Percentiles rank a stretch among this genome's conserved stretches.
phyloP scores from a whole-genome alignment of 1,140 invertebrate species.

The Drosophila tristis region DNA sequence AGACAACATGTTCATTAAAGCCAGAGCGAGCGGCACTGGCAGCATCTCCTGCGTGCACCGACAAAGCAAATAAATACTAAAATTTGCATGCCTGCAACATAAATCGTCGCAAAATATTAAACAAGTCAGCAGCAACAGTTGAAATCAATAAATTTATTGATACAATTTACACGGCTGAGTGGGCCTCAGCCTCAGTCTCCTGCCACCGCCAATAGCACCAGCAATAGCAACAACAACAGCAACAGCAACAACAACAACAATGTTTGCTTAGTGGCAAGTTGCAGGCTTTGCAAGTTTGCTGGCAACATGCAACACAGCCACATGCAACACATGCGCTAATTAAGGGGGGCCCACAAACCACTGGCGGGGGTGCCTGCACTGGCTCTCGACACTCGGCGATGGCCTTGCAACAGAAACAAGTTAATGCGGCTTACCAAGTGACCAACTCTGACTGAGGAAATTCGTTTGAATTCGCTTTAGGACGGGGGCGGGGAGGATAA shows the following conservation, averaged over 20 bases:
- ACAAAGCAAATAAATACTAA: slow-evolving; percentile 70
- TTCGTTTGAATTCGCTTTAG: slow-evolving; percentile 9
- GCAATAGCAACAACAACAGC: slow-evolving; percentile 18
- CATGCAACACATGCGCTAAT: slow-evolving; percentile 67
- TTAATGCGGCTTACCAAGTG: slow-evolving; percentile 49
- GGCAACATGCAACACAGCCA: slow-evolving; percentile 51
- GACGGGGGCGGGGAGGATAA: not conserved
- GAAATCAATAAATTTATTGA: slow-evolving; percentile 83
- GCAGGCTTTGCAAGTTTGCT: slow-evolving; percentile 18
- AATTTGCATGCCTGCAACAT: slow-evolving; percentile 79
- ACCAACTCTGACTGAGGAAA: slow-evolving; percentile 48
- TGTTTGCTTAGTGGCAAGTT: slow-evolving; percentile 9
- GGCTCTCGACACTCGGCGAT: slow-evolving; percentile 34
- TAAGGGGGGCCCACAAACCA: slow-evolving; percentile 44
- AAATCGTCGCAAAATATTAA: slow-evolving; percentile 82
- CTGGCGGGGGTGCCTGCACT: slow-evolving; percentile 35
- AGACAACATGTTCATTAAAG: slow-evolving; percentile 76
- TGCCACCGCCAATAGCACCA: slow-evolving; percentile 13
- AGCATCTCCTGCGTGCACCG: slow-evolving; percentile 29
- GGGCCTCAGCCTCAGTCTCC: slow-evolving; percentile 12
- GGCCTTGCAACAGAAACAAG: slow-evolving; percentile 54
- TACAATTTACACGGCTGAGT: slow-evolving; percentile 71
- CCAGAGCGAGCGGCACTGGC: slow-evolving; percentile 33
- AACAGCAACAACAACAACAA: slow-evolving; percentile 14
- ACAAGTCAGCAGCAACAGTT: slow-evolving; percentile 82